Base-by-base conservation (phyloP, 2,888 invertebrate genomes). In the Caenorhabditis imperialis region DNA sequence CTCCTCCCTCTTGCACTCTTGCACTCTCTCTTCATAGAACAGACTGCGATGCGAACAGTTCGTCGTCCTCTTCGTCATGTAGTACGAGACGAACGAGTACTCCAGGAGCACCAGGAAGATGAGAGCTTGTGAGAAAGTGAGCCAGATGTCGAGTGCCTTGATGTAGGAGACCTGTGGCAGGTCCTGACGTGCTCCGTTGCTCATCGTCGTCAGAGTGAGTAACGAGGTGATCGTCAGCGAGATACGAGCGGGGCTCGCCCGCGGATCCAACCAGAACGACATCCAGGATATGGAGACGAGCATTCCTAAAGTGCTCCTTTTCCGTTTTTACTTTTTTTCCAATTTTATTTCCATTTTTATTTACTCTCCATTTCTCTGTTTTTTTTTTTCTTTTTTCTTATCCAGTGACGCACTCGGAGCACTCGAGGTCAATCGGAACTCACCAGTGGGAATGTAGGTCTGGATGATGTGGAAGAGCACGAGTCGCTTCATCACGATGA, bases 201-300 rank as follows among this genome's bases (percentile, higher is more conserved):
- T 84, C 85, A 88, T 86, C 10, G 87, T 88, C 4, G 86, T 88
- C 45, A 88, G 62, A 3, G 88, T 88, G 42, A 88, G 84, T 18
- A 88, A 79, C 12, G 84, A 82, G 22, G 88, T 88, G 75, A 88
- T 88, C 20, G 87, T 87, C 8, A 88, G 77, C 14, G 85, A 82
- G 50, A 88, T 87, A 65, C 82, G 47, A 2, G 88, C 88, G 3
- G 88, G 88, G 33, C 85, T 85, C 1, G 88, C 88, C 6, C 88
- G 72, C 6, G 87, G 84, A 69, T 87, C 87, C 47, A 88, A 71
- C 86, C 86, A 86, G 73, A 86, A 86, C 18, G 83, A 82, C 85
- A 86, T 85, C 86, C 86, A 85, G 4, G 84, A 85, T 23, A 86
- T 85, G 18, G 80, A 81, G 20, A 86, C 86, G 25, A 86, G 72